Conservation (phyloP, 2,113 vertebrate genomes). For the Pseudorasbora parva region DNA sequence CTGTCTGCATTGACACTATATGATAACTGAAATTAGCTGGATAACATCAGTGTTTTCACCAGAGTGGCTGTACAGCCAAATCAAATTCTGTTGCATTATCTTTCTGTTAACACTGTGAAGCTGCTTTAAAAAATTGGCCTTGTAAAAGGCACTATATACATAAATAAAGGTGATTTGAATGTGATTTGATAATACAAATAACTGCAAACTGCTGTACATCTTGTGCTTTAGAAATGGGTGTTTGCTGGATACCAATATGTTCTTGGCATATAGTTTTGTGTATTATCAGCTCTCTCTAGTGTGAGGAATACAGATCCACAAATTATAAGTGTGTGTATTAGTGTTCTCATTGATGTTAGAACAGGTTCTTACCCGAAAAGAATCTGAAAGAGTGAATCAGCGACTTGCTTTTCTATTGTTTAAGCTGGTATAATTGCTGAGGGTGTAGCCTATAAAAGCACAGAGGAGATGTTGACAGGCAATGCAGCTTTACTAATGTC, state of each 20-base stretch:
- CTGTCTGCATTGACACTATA: too few relatives aligned
- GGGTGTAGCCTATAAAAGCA: slow-evolving; percentile 53
- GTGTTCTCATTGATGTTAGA: not conserved
- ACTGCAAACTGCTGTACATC: not conserved
- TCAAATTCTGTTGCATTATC: too few relatives aligned
- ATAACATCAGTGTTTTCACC: too few relatives aligned
- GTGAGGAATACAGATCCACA: not conserved
- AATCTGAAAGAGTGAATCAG: slow-evolving; percentile 53
- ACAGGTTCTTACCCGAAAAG: slow-evolving; percentile 52
- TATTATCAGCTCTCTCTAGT: not conserved
- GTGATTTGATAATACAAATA: slow-evolving; percentile 14
- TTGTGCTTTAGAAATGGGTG: slow-evolving; percentile 1
- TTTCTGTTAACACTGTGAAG: too few relatives aligned
- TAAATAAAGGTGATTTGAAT: too few relatives aligned
- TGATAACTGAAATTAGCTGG: too few relatives aligned
- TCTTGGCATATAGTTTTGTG: not conserved
- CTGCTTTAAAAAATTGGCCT: too few relatives aligned
- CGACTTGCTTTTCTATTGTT: slow-evolving; percentile 44
- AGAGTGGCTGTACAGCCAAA: too few relatives aligned
- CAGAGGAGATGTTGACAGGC: slow-evolving; percentile 54
- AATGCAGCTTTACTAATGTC: slow-evolving; percentile 60
- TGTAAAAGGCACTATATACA: too few relatives aligned
- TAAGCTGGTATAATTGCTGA: slow-evolving; percentile 52
- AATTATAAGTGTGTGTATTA: not conserved
- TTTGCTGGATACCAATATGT: not conserved